phyloP scores from a whole-genome alignment of 2,888 invertebrate genomes.

The Parnassius mnemosyne region DNA sequence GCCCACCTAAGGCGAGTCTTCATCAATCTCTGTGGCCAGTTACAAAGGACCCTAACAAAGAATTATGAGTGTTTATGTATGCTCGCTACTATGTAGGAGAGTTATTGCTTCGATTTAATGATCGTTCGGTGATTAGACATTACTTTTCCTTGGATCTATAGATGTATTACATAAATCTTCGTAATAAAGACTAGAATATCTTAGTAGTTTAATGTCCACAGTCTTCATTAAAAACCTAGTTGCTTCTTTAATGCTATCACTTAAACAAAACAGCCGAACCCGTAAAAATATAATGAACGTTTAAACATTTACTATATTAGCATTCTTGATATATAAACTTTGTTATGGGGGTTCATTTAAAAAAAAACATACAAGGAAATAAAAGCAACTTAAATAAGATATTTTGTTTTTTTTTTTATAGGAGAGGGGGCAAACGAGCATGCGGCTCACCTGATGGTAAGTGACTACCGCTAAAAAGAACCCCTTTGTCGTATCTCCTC shows the following conservation, averaged over 20 bases:
- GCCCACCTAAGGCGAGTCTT: conserved; percentile 72
- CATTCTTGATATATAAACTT: too few relatives aligned
- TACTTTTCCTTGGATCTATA: conserved; percentile 56
- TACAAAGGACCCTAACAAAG: conserved; percentile 72
- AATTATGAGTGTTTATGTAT: conserved; percentile 71
- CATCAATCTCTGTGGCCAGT: conserved; percentile 70
- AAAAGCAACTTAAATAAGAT: too few relatives aligned
- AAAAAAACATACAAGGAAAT: too few relatives aligned
- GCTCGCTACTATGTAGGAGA: conserved; percentile 73
- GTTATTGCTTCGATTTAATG: conserved; percentile 76
- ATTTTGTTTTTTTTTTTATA: too few relatives aligned
- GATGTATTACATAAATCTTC: conserved; percentile 71
- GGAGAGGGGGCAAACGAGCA: too few relatives aligned
- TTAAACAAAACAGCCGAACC: conserved; percentile 10
- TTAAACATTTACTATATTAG: too few relatives aligned
- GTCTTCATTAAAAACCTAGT: conserved; percentile 48
- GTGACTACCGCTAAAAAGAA: too few relatives aligned
- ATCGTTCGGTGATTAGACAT: conserved; percentile 70
- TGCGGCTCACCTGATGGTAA: too few relatives aligned
- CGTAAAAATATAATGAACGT: background rate
- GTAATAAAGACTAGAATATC: conserved; percentile 55
- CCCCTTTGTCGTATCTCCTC: too few relatives aligned
- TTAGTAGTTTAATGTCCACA: conserved; percentile 46
- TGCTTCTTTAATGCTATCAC: conserved; percentile 41
- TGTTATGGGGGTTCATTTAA: too few relatives aligned